These are phyloP conservation scores for Cephus pulcher DNA, from an alignment of 2,888 invertebrate genomes.

Conservation along the genomic window DNA sequence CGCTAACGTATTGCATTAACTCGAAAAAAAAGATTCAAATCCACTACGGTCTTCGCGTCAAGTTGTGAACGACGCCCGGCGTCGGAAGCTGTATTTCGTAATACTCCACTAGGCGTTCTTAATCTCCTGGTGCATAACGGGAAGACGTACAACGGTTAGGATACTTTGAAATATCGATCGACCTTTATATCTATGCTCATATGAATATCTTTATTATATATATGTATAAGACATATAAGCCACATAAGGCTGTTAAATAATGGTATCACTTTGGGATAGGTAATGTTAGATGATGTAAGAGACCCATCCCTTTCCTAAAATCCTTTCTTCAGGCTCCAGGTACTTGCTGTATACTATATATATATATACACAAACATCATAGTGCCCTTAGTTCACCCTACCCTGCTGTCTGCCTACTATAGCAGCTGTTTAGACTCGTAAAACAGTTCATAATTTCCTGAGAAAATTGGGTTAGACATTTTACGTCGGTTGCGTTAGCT, in stretches of 20 bases:
- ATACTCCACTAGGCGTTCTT: constrained; percentile 29
- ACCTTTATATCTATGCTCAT: not conserved
- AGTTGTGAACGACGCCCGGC: not conserved
- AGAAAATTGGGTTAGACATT: not conserved
- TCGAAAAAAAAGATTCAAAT: not conserved
- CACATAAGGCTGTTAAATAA: constrained; percentile 18
- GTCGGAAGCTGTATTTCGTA: constrained; percentile 1
- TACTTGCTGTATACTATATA: not conserved
- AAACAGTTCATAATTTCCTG: not conserved
- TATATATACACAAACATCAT: not conserved
- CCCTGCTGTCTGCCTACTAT: not conserved
- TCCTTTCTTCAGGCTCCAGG: not conserved
- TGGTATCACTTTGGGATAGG: constrained; percentile 11
- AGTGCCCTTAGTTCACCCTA: not conserved
- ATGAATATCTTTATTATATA: not conserved
- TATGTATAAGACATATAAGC: constrained; percentile 4
- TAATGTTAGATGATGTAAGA: not conserved
- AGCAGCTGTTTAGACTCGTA: not conserved
- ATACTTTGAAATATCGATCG: constrained; percentile 41
- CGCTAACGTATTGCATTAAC: not conserved
- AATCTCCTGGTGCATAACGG: constrained; percentile 39
- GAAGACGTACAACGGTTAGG: constrained; percentile 42
- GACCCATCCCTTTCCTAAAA: not conserved
- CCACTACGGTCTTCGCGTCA: not conserved
- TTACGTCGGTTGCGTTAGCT: not conserved